A percentile compares a stretch with the other conserved stretches of the same genome.
These are phyloP conservation scores for Panthera uncia DNA, from an alignment of 2,113 vertebrate species.

Conservation along the genomic window DNA sequence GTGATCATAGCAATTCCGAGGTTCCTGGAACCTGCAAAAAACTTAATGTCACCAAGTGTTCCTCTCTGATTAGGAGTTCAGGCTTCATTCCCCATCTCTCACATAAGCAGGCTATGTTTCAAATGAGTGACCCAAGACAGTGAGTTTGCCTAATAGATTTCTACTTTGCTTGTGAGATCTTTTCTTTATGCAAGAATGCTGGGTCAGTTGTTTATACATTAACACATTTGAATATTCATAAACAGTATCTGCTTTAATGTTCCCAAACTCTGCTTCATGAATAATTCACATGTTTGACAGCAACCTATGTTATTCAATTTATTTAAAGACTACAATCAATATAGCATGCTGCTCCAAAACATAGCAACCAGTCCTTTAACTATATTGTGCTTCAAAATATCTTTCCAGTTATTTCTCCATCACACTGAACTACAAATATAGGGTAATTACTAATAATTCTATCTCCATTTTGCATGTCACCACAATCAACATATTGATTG, in stretches of 20 bases:
- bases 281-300: constrained; percentile 75
- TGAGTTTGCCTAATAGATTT: neutral
- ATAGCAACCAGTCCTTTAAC: constrained; percentile 33
- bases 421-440: constrained; percentile 65
- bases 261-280: constrained; percentile 59
- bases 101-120: neutral
- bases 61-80: neutral
- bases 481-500: constrained; percentile 82
- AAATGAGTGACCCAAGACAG: neutral
- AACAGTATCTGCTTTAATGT: constrained; percentile 38
- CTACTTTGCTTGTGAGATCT: neutral
- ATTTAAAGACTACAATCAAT: constrained; percentile 76
- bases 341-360: constrained; percentile 22
- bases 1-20: neutral
- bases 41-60: neutral
- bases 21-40: neutral
- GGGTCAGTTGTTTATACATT: constrained; percentile 51
- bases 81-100: neutral
- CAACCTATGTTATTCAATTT: constrained; percentile 73
- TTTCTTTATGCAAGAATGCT: neutral
- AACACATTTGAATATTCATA: constrained; percentile 75
- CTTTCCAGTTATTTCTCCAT: constrained; percentile 53
- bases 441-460: constrained; percentile 77
- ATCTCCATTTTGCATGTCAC: constrained; percentile 72
- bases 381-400: constrained; percentile 35